Conservation (phyloP, 2,888 invertebrate genomes). For the Hoplodrina ambigua region DNA sequence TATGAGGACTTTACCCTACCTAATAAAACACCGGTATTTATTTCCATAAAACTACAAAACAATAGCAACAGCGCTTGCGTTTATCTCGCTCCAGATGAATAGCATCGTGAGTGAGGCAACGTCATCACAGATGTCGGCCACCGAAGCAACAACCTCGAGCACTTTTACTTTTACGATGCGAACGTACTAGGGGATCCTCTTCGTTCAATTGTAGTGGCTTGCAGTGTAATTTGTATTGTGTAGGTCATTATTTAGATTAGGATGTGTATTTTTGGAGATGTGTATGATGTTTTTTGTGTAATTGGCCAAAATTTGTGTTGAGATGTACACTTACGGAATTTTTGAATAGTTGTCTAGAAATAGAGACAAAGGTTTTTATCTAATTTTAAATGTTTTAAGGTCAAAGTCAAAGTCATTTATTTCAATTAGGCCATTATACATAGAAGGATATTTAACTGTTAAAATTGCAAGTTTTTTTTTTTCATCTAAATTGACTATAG, state of each 20-base stretch:
- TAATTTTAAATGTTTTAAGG: too few species aligned
- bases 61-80: conserved; percentile 23
- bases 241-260: conserved; percentile 22
- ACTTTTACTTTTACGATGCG: conserved; percentile 77
- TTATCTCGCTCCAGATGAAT: conserved; percentile 32
- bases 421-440: too few species aligned
- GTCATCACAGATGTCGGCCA: conserved; percentile 74
- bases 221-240: not conserved
- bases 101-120: conserved; percentile 64
- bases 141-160: conserved; percentile 73
- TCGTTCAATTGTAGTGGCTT: conserved; percentile 31
- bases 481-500: too few species aligned
- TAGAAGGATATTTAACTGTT: too few species aligned
- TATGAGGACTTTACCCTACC: too few species aligned
- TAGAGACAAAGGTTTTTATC: too few species aligned
- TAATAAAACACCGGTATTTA: too few species aligned
- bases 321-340: too few species aligned
- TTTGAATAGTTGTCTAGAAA: too few species aligned
- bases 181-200: conserved; percentile 51
- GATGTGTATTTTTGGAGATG: not conserved
- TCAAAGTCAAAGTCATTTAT: too few species aligned
- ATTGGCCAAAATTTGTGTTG: not conserved
- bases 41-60: conserved; percentile 6
- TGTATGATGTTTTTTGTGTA: not conserved
- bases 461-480: too few species aligned